Evolutionary conservation across 2,888 invertebrate species (phyloP).

Genomic region (Aspidiotus rigidus): DNA sequence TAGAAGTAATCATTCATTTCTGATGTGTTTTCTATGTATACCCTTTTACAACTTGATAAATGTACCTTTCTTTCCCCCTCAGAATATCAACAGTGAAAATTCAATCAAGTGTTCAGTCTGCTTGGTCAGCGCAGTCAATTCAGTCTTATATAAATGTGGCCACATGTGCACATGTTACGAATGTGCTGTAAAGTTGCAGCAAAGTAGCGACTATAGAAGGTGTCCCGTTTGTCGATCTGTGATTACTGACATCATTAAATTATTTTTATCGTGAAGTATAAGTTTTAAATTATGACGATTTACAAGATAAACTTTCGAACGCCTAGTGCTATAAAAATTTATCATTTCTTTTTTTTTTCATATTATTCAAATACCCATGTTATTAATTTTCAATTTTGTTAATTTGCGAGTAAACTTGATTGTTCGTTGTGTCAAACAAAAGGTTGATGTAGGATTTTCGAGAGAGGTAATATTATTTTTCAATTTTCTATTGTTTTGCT

Average conservation of each 20-base stretch:
- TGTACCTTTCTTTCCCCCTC: neutral
- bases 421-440: too few relatives aligned
- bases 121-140: conserved; percentile 14
- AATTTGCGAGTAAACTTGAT: too few relatives aligned
- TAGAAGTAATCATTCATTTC: neutral
- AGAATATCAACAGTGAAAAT: conserved; percentile 1
- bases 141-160: conserved; percentile 26
- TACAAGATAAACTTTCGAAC: too few relatives aligned
- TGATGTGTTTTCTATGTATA: too few relatives aligned
- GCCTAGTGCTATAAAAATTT: too few relatives aligned
- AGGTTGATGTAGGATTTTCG: too few relatives aligned
- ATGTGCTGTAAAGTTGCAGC: conserved; percentile 6
- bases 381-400: too few relatives aligned
- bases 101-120: conserved; percentile 21
- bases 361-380: too few relatives aligned
- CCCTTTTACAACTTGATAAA: too few relatives aligned
- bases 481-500: too few relatives aligned
- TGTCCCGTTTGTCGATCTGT: conserved; percentile 22
- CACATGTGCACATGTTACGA: conserved; percentile 27
- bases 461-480: too few relatives aligned
- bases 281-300: neutral
- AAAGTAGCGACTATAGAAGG: conserved; percentile 4
- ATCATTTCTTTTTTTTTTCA: too few relatives aligned
- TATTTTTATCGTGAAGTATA: conserved; percentile 10
- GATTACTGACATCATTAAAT: conserved; percentile 15